Base-by-base conservation (phyloP, 2,888 invertebrate species). In the Thalpophila matura region DNA sequence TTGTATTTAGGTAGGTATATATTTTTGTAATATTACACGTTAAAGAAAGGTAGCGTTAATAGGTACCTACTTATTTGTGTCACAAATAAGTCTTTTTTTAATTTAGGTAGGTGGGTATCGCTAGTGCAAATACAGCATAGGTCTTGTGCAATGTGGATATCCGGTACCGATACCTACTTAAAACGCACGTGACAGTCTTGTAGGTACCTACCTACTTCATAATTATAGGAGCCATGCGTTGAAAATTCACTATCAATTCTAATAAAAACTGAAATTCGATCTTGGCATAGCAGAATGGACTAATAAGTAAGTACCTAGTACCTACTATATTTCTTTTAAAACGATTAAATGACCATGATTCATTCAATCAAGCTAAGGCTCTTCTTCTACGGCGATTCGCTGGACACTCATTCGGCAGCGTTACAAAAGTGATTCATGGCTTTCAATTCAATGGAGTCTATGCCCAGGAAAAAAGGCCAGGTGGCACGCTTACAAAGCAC, bases 391-490 rank as follows among this genome's bases (percentile, higher is more conserved):
- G 77, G 59, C 78, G 67, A 73, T 76, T 62, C 61, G 79, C 67
- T 84, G 87, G 86, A 84, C 87, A 84, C 74, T 79, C 82, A 84
- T 83, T 82, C 79, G 83, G 81, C 77, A 81, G 83, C 81, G 82
- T 83, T 81, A 87, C 88, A 84, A 85, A 87, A 88, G 88, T 91
- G 89, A 91, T 90, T 92, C 89, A 91, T 87, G 83, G 84, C 72
- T 83, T 89, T 91, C 85, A 91, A 92, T 89, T 91, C 85, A 91
- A 92, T 92, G 88, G 88, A 86, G 84, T 83, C 85, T 84, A 87
- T 84, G 84, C 80, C 75, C 86, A 88, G 85, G 88, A 92, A 93
- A 94, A 94, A 92, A 90, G 88, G 84, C 94, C 94, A 94, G 94
- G 93, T 94, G 94, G 91, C 89, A 87, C 87, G 87, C 83, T 89